phyloP scores from a whole-genome alignment of 2,888 invertebrate genomes.

The Hermodice carunculata region DNA sequence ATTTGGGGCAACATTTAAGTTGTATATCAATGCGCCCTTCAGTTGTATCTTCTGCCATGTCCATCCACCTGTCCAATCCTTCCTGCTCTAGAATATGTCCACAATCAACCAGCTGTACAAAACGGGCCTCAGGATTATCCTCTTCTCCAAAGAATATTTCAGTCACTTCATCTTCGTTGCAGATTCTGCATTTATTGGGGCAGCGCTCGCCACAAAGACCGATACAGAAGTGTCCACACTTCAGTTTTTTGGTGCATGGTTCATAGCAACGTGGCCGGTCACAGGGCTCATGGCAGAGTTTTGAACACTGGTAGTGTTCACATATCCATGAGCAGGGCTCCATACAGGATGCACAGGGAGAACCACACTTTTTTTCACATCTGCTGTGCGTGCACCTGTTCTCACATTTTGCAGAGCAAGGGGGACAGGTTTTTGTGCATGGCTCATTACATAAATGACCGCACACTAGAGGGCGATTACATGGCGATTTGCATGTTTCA shows the following conservation, averaged over 20 bases:
- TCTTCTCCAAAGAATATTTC: slow-evolving; percentile 71
- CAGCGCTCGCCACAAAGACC: slow-evolving; percentile 83
- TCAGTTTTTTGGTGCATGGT: slow-evolving; percentile 60
- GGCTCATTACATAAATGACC: slow-evolving; percentile 64
- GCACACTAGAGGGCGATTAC: slow-evolving; percentile 73
- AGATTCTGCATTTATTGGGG: slow-evolving; percentile 75
- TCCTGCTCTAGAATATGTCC: slow-evolving; percentile 65
- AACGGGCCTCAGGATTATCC: slow-evolving; percentile 73
- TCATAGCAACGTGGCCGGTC: slow-evolving; percentile 61
- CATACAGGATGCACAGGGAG: slow-evolving; percentile 59
- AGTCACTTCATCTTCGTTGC: slow-evolving; percentile 68
- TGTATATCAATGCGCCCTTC: slow-evolving; percentile 38
- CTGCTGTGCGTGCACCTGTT: slow-evolving; percentile 60
- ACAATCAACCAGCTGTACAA: slow-evolving; percentile 63
- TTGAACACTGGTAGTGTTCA: slow-evolving; percentile 58
- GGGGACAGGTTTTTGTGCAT: slow-evolving; percentile 67
- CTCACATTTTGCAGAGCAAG: slow-evolving; percentile 65
- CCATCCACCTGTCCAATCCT: slow-evolving; percentile 65
- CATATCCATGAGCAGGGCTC: slow-evolving; percentile 66
- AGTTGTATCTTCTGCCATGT: slow-evolving; percentile 10
- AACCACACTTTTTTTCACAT: slow-evolving; percentile 57
- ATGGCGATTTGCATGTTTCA: slow-evolving; percentile 73
- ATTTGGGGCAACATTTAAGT: slow-evolving; percentile 73
- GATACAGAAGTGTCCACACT: slow-evolving; percentile 76
- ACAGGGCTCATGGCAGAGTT: slow-evolving; percentile 67